Conservation (phyloP, 2,113 vertebrate genomes). For the Vombatus ursinus region DNA sequence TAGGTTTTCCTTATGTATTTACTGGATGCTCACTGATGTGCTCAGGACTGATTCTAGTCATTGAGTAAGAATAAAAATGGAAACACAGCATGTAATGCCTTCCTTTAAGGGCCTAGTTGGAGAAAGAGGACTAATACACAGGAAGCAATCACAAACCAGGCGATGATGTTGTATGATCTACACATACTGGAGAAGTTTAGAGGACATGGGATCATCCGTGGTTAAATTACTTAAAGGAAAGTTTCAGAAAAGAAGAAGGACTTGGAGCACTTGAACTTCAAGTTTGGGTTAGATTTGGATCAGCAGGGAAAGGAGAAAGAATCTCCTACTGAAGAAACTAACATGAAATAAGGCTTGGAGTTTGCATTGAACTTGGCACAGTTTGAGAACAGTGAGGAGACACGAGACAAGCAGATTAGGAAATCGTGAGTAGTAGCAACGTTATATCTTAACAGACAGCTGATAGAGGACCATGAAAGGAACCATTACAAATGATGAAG, state of each 20-base stretch:
- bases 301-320: not conserved
- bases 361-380: not conserved
- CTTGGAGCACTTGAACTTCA: not conserved
- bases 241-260: not conserved
- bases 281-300: not conserved
- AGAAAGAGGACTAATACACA: not conserved
- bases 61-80: not conserved
- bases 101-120: not conserved
- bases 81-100: not conserved
- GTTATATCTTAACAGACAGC: too few species aligned
- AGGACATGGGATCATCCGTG: not conserved
- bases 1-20: not conserved
- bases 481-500: constrained; percentile 56
- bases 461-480: constrained; percentile 13
- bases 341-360: not conserved
- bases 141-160: not conserved
- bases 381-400: not conserved
- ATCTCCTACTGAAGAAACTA: not conserved
- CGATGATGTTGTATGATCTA: not conserved
- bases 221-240: not conserved
- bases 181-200: not conserved
- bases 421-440: too few species aligned
- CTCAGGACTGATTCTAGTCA: not conserved
- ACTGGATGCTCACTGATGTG: not conserved
- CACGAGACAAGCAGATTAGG: not conserved